Conservation (phyloP, 1,140 invertebrate genomes). For the Melitaea cinxia region DNA sequence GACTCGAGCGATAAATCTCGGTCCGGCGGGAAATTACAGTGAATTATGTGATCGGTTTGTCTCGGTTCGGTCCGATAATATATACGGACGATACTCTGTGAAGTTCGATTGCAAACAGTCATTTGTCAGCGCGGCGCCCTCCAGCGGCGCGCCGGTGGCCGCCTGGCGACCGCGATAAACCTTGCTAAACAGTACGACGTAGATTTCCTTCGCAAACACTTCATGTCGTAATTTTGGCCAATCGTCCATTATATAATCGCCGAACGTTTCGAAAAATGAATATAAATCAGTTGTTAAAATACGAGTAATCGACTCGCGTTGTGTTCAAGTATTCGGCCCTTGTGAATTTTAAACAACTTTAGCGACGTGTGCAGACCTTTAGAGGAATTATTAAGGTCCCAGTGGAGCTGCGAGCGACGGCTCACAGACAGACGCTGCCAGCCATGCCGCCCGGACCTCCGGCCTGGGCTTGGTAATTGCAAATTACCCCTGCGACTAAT, state of each 20-base stretch:
- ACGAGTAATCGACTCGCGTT: no score
- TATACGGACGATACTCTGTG: constrained; percentile 4
- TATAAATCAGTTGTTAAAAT: no score
- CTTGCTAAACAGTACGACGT: background rate
- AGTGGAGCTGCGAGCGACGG: constrained; percentile 20
- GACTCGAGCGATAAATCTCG: constrained; percentile 26
- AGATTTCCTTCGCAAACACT: background rate
- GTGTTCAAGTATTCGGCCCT: background rate
- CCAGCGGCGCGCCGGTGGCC: background rate
- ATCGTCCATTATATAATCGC: no score
- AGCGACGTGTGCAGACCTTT: constrained; percentile 11
- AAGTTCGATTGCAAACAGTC: constrained; percentile 16
- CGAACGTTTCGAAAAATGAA: no score
- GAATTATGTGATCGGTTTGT: constrained; percentile 33
- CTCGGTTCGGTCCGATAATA: constrained; percentile 15
- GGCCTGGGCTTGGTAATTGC: constrained; percentile 16
- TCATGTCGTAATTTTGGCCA: no score
- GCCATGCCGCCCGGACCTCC: constrained; percentile 16
- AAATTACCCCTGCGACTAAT: constrained; percentile 8
- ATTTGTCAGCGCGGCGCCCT: constrained; percentile 11
- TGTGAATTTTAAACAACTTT: constrained; percentile 15
- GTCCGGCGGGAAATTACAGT: constrained; percentile 30
- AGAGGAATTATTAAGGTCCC: constrained; percentile 18
- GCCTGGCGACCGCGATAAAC: background rate
- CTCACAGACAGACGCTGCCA: constrained; percentile 7